Percentiles rank a stretch among this genome's conserved stretches.
These are phyloP conservation scores for Channa maculata DNA, from an alignment of 2,113 vertebrate genomes.

Conservation along the genomic window DNA sequence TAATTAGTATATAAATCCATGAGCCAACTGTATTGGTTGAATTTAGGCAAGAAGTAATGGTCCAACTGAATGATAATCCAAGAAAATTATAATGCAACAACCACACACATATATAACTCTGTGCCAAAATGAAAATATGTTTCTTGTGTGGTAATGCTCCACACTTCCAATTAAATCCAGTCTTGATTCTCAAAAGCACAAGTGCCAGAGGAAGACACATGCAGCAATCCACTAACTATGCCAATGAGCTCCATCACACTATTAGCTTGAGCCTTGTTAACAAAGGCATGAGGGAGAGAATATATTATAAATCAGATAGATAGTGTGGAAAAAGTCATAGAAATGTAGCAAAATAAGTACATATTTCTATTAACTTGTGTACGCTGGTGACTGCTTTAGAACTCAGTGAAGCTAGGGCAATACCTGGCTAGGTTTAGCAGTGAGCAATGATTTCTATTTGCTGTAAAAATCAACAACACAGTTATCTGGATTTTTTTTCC, in stretches of 20 bases:
- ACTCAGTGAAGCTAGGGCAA: slow-evolving; percentile 8
- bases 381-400: slow-evolving; percentile 11
- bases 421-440: background rate
- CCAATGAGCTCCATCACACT: slow-evolving; percentile 1
- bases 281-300: slow-evolving; percentile 44
- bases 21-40: slow-evolving; percentile 28
- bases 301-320: slow-evolving; percentile 55
- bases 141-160: slow-evolving; percentile 6
- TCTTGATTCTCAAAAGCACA: slow-evolving; percentile 26
- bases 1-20: slow-evolving; percentile 26
- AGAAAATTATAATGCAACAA: slow-evolving; percentile 14
- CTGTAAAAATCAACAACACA: slow-evolving; percentile 35
- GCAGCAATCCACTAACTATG: slow-evolving; percentile 8
- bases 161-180: slow-evolving; percentile 44
- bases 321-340: background rate
- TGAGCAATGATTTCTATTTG: slow-evolving; percentile 32
- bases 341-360: slow-evolving; percentile 14
- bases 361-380: slow-evolving; percentile 37
- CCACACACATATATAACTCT: slow-evolving; percentile 11
- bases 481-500: slow-evolving; percentile 23
- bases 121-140: slow-evolving; percentile 42
- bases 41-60: slow-evolving; percentile 25
- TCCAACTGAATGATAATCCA: slow-evolving; percentile 20
- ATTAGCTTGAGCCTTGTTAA: slow-evolving; percentile 46
- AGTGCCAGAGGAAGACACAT: slow-evolving; percentile 32